Evolutionary conservation across 2,797 vertebrate species (phyloP), one percentile per base, ranked within the genome.

Genomic region (Silurus lanzhouensis): DNA sequence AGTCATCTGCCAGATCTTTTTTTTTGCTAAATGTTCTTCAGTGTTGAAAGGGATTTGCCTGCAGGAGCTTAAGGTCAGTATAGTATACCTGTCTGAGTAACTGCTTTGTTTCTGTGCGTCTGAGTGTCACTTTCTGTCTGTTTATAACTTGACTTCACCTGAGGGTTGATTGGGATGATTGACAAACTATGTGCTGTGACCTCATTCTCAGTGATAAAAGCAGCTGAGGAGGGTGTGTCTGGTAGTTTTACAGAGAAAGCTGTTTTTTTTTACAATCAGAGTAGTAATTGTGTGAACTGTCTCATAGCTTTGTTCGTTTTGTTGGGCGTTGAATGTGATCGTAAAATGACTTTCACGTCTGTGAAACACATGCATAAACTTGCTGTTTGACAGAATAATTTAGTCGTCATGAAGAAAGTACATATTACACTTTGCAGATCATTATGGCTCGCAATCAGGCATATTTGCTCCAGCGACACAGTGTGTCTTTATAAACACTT

Each of bases 281-380:
- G 63, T 55, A 60, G 48, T 55, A 72, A 80, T 58, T 79, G 75
- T 86, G 85, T 75, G 85, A 86, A 80, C 74, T 44, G 68, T 60
- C 75, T 83, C 25, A 20, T 1, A 64, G 64, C 63, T 52, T 22
- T 31, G 46, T 66, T 60, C 5, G 52, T 58, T 70, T 57, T 70
- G n/a, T 17, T 22, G 57, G 72, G 81, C 22, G 74, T 83, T 63
- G 74, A 83, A 83, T 72, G 19, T 55, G 20, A 20, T 77, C 64
- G 77, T 52, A 17, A 64, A 66, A 71, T 1, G 6, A 68, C n/a
- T 14, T 10, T 82, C 31, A 48, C 46, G 14, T 46, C 19, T 44
- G 60, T 67, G 22, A 70, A 17, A 14, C 22, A 1, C 48, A 12
- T 81, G 86, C 74, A 61, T n/a, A 64, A 81, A 87, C 86, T 38